These are phyloP conservation scores for Chirona hameri DNA, from an alignment of 2,888 invertebrate species.

Conservation along the genomic window DNA sequence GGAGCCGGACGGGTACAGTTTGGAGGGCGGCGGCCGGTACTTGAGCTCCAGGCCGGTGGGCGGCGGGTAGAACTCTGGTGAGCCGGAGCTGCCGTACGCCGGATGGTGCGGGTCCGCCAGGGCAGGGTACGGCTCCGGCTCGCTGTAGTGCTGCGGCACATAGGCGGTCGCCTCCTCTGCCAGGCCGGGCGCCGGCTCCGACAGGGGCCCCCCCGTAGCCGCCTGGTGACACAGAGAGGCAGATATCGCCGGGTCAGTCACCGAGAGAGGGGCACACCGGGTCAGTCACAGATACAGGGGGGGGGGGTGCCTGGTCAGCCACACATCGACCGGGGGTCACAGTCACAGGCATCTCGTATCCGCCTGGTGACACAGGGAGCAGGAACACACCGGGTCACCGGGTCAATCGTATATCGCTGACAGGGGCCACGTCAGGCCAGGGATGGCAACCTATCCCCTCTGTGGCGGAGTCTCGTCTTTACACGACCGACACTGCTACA, in stretches of 20 bases:
- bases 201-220: background rate
- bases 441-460: too few species aligned
- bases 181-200: background rate
- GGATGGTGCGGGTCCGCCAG: slow-evolving; percentile 54
- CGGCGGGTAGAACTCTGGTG: slow-evolving; percentile 63
- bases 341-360: too few species aligned
- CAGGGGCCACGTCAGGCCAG: too few species aligned
- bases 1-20: slow-evolving; percentile 48
- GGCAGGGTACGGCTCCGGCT: slow-evolving; percentile 57
- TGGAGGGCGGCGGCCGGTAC: slow-evolving; percentile 60
- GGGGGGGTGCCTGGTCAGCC: too few species aligned
- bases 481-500: too few species aligned
- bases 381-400: too few species aligned
- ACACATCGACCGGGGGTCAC: too few species aligned
- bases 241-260: background rate
- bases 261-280: background rate
- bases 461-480: too few species aligned
- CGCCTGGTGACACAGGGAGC: background rate
- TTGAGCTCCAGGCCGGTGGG: slow-evolving; percentile 59
- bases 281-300: too few species aligned
- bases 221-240: background rate
- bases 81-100: slow-evolving; percentile 61
- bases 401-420: too few species aligned
- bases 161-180: slow-evolving; percentile 43
- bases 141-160: slow-evolving; percentile 50